phyloP scores from a whole-genome alignment of 1,140 invertebrate species.

The Caerostris extrusa region DNA sequence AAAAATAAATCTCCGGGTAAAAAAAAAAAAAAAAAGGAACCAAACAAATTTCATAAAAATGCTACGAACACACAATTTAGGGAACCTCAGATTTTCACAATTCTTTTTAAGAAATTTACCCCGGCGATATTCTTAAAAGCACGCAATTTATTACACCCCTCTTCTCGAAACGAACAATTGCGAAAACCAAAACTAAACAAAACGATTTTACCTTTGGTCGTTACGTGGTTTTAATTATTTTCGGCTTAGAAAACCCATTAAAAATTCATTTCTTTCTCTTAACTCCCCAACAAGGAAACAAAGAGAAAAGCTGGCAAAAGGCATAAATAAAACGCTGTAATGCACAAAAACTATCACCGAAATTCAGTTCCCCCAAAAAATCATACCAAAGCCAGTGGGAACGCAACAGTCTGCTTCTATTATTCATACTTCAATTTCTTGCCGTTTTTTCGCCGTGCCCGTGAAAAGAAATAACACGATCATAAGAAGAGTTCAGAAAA shows the following conservation, averaged over 20 bases:
- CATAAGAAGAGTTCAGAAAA: slow-evolving; percentile 52
- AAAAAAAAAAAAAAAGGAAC: too few species aligned
- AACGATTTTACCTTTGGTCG: not conserved
- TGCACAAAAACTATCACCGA: slow-evolving; percentile 42
- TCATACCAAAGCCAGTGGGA: slow-evolving; percentile 57
- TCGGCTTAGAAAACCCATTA: slow-evolving; percentile 38
- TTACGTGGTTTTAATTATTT: too few species aligned
- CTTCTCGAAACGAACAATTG: too few species aligned
- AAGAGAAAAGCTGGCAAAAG: not conserved
- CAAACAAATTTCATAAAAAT: too few species aligned
- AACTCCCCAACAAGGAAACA: not conserved
- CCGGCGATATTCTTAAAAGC: not conserved
- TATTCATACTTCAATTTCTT: slow-evolving; percentile 76
- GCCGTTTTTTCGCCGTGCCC: slow-evolving; percentile 37
- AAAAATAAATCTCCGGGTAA: too few species aligned
- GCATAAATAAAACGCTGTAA: slow-evolving; percentile 48
- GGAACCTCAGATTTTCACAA: too few species aligned
- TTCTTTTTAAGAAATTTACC: not conserved
- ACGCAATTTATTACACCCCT: too few species aligned
- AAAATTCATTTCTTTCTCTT: slow-evolving; percentile 40
- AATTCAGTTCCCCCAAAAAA: slow-evolving; percentile 29
- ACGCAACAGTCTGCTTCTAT: slow-evolving; percentile 71
- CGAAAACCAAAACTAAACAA: too few species aligned
- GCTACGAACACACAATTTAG: too few species aligned
- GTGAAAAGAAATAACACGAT: slow-evolving; percentile 73